These are phyloP conservation scores for Platichthys flesus DNA, from an alignment of 2,113 vertebrate species.

Conservation along the genomic window DNA sequence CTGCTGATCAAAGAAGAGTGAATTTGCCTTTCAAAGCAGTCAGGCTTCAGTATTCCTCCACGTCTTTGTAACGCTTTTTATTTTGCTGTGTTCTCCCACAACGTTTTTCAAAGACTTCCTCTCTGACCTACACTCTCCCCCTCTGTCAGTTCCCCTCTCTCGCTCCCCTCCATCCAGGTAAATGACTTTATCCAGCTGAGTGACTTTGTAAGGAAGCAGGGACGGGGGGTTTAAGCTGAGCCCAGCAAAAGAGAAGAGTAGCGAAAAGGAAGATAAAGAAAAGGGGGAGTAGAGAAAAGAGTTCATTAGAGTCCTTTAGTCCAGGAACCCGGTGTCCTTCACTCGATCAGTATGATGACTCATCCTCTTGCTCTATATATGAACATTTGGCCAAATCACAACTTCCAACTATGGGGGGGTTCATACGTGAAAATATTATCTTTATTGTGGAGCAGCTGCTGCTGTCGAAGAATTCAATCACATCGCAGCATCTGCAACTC, in stretches of 20 bases:
- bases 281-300: conserved; percentile 56
- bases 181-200: conserved; percentile 77
- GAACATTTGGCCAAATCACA: conserved; percentile 33
- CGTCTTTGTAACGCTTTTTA: conserved; percentile 4
- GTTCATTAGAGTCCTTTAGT: conserved; percentile 67
- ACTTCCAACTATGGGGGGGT: neutral
- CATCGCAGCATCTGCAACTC: conserved; percentile 16
- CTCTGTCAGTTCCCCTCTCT: conserved; percentile 16
- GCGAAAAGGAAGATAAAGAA: conserved; percentile 65
- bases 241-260: conserved; percentile 54
- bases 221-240: conserved; percentile 72
- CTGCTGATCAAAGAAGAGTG: neutral
- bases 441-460: conserved; percentile 7
- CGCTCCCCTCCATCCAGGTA: conserved; percentile 71
- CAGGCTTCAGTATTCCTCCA: neutral
- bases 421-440: conserved; percentile 6
- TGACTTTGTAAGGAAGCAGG: conserved; percentile 74
- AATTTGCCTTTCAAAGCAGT: conserved; percentile 15
- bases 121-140: neutral
- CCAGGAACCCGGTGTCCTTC: conserved; percentile 56
- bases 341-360: conserved; percentile 62
- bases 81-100: conserved; percentile 23
- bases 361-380: conserved; percentile 48
- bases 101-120: conserved; percentile 39
- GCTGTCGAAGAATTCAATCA: conserved; percentile 6